Evolutionary conservation across 2,888 invertebrate species (phyloP), one percentile per base, ranked within the genome.

Genomic region (Synanthedon tipuliformis): DNA sequence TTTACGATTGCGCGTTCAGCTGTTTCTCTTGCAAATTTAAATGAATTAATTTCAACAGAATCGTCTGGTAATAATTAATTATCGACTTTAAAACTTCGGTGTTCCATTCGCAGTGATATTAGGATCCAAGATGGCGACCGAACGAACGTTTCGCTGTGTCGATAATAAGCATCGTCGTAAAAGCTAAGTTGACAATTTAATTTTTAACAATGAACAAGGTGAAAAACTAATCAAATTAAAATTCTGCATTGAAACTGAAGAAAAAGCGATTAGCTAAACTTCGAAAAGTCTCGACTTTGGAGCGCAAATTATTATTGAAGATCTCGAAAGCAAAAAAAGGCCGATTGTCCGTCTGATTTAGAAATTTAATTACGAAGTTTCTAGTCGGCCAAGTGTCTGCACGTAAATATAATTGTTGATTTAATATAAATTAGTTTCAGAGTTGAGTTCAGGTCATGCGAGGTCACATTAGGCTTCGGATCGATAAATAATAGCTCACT

Each of bases 11-110:
- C 49, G 7, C 13, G 8, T 23, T 23, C 49, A 49, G 15, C 13
- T 45, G 15, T 49, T 49, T 49, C 16, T 18, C 12, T 49, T 45
- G 48, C 51, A 56, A 59, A 61, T 59, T 57, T 57, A 55, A 52
- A 55, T 55, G 54, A 60, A 59, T 59, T 61, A 62, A 60, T 62
- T 57, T 59, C 54, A 57, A 54, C 58, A 56, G 57, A 55, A 55
- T 52, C 56, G 45, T 61, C 63, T 61, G 59, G 55, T 63, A 50
- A 53, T 54, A 52, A 64, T 66, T 69, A 70, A 73, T 73, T 68
- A 63, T 61, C 60, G 64, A 57, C 57, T 55, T 45, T 53, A 56
- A 63, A 59, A 58, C 58, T 65, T 66, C 62, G 64, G 61, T 58
- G 61, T 58, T 60, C 60, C 56, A 55, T 57, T 56, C 18, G 23